Evolutionary conservation across 2,888 invertebrate species (phyloP).

Genomic region (Nomada hirtipes): DNA sequence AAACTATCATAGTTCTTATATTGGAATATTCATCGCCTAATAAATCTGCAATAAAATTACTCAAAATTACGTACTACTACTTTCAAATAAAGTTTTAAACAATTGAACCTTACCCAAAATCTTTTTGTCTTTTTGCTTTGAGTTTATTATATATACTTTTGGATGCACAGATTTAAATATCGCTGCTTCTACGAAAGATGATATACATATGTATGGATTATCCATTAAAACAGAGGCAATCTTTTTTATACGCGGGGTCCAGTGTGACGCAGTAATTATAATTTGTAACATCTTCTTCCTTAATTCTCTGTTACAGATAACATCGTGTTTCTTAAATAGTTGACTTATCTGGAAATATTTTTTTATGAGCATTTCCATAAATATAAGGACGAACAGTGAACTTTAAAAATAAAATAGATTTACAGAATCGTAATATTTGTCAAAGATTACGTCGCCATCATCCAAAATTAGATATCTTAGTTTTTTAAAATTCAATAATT

Average conservation of each 20-base stretch:
- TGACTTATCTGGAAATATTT: conserved; percentile 58
- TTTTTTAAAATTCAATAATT: conserved; percentile 86
- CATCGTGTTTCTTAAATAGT: conserved; percentile 66
- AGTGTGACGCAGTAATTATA: conserved; percentile 87
- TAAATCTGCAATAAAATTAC: conserved; percentile 80
- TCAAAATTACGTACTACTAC: not conserved
- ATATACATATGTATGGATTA: conserved; percentile 89
- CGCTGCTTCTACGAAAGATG: conserved; percentile 90
- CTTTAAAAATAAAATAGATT: conserved; percentile 27
- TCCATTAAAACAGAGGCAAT: conserved; percentile 86
- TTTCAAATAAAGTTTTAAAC: not conserved
- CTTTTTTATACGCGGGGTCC: conserved; percentile 87
- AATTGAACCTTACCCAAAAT: conserved; percentile 80
- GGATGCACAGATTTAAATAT: conserved; percentile 88
- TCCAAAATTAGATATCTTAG: conserved; percentile 90
- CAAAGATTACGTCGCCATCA: conserved; percentile 88
- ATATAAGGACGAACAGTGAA: not conserved
- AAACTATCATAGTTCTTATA: conserved; percentile 88
- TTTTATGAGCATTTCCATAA: conserved; percentile 13
- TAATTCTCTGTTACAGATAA: conserved; percentile 66
- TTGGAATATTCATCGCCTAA: conserved; percentile 84
- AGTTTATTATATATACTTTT: conserved; percentile 83
- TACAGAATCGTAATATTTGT: conserved; percentile 84
- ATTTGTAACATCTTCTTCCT: conserved; percentile 85
- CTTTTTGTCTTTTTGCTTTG: conserved; percentile 84